Base-by-base conservation (phyloP, 92 coral and sea anemone genomes). In the Phymanthus crucifer region DNA sequence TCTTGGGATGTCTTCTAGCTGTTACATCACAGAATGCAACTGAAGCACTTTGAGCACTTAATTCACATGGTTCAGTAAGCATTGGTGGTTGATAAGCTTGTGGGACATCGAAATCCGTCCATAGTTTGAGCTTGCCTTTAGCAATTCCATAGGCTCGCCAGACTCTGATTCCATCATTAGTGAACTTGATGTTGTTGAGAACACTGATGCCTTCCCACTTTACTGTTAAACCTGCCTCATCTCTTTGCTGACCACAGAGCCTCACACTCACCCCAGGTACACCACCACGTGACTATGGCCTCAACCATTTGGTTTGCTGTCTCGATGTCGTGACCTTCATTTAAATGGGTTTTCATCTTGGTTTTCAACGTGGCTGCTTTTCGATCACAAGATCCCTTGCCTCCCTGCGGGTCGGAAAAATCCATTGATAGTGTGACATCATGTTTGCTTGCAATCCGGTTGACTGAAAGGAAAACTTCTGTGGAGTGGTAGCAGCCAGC, bases 321-420 rank as follows among this genome's bases (percentile, higher is more conserved):
- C 48, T 82, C 81, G 29, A 83, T 76, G 52, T 83, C 86, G 18
- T 83, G 79, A 29, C 86, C 86, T 31, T 56, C 58, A 52, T 83
- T 83, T 1, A 75, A 76, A 50, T 40, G 43, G 36, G 70, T 38
- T 48, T 75, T 74, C 70, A 83, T 83, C 4, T 83, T 23, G 75
- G 6, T 21, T 69, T 83, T 83, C 23, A 83, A 27, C 17, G 80
- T 74, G 2, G 86, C 86, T 18, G 87, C 90, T 52, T 87, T 87
- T 17, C 90, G 76, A 48, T 87, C 90, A 65, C 90, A 87, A 32
- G 87, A 69, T 18, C 87, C 87, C 72, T 87, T 87, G 9, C 90
- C 84, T 24, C 79, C 90, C 70, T 87, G 87, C 3, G 90, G 90
- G 46, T 82, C 90, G 29, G 87, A 87, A 32, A 82, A 87, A 78